Evolutionary conservation across 2,888 invertebrate species (phyloP).

Genomic region (Campaea margaritaria): DNA sequence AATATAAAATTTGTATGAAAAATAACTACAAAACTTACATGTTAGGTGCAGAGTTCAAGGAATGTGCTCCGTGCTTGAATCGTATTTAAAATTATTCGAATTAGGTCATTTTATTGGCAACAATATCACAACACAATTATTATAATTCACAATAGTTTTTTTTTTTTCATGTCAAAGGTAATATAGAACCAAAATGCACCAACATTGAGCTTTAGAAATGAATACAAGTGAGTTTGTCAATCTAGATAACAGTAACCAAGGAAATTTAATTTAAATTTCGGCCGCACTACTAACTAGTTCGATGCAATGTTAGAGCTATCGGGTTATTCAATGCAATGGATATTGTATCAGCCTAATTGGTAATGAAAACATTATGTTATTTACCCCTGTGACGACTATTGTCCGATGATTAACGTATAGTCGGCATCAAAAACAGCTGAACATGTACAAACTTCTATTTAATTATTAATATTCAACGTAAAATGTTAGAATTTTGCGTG

Average conservation of each 20-base stretch:
- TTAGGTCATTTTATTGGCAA: constrained; percentile 69
- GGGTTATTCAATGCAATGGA: too few species aligned
- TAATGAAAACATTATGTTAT: too few species aligned
- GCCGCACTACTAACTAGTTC: too few species aligned
- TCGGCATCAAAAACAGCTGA: too few species aligned
- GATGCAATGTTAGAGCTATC: too few species aligned
- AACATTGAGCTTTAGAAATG: constrained; percentile 38
- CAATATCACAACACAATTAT: constrained; percentile 79
- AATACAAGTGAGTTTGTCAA: not conserved
- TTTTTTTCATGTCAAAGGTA: constrained; percentile 6
- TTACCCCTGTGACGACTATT: too few species aligned
- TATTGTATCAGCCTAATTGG: too few species aligned
- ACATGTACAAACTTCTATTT: too few species aligned
- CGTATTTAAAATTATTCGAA: constrained; percentile 57
- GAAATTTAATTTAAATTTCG: too few species aligned
- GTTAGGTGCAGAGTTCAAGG: constrained; percentile 67
- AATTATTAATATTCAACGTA: too few species aligned
- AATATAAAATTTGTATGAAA: constrained; percentile 75
- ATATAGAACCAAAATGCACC: constrained; percentile 29
- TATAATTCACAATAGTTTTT: constrained; percentile 35
- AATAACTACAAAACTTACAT: constrained; percentile 73
- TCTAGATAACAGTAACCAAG: constrained; percentile 1
- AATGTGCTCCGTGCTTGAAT: constrained; percentile 60
- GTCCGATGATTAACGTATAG: too few species aligned
- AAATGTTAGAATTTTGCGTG: too few species aligned